Conservation (phyloP, 2,113 vertebrate species). For the Limanda limanda region DNA sequence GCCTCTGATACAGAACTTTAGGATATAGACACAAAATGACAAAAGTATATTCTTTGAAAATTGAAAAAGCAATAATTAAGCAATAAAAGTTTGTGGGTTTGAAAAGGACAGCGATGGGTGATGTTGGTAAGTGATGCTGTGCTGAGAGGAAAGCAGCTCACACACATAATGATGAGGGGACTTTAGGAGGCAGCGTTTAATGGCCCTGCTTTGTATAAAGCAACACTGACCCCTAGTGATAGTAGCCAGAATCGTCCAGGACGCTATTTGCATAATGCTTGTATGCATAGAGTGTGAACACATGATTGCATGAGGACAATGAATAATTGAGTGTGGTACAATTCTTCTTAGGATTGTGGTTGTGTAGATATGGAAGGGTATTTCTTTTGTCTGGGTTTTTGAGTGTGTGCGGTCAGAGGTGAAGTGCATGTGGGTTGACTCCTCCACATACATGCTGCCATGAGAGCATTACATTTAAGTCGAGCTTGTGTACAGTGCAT, state of each 20-base stretch:
- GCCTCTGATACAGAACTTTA: neutral
- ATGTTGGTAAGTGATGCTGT: conserved; percentile 8
- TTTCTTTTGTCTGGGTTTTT: neutral
- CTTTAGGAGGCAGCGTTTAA: neutral
- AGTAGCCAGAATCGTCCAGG: neutral
- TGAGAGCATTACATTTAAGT: conserved; percentile 26
- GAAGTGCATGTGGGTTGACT: neutral
- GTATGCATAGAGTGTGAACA: neutral
- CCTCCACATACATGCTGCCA: conserved; percentile 1
- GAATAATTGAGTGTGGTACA: neutral
- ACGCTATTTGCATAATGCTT: conserved; percentile 23
- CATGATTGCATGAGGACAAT: conserved; percentile 12
- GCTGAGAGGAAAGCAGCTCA: neutral
- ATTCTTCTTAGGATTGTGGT: conserved; percentile 8
- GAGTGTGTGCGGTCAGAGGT: neutral
- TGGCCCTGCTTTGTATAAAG: conserved; percentile 44
- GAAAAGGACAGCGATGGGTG: conserved; percentile 19
- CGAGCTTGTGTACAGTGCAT: conserved; percentile 21
- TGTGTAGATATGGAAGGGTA: neutral
- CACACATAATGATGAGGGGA: conserved; percentile 23
- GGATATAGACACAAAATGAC: conserved; percentile 11
- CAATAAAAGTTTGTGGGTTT: conserved; percentile 21
- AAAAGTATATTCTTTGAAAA: conserved; percentile 5
- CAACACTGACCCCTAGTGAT: conserved; percentile 83
- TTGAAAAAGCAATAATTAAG: conserved; percentile 5